These are phyloP conservation scores for Heliangelus exortis DNA, from an alignment of 2,797 vertebrate species.

Conservation along the genomic window DNA sequence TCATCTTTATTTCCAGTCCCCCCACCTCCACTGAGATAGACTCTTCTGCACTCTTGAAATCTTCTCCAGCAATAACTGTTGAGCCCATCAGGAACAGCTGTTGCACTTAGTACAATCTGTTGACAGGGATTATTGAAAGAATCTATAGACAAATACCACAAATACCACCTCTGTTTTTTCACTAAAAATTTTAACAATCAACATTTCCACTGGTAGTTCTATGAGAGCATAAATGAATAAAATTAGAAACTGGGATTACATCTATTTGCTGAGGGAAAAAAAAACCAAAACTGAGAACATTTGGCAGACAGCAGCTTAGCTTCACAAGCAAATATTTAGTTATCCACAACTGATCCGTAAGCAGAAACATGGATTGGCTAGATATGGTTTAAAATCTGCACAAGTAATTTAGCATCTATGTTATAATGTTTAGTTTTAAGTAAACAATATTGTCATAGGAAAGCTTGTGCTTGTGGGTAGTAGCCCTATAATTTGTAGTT, in stretches of 20 bases:
- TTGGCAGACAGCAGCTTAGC: slow-evolving; percentile 6
- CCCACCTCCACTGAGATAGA: not conserved
- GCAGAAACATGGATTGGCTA: slow-evolving; percentile 38
- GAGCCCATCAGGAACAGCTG: not conserved
- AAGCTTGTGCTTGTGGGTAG: slow-evolving; percentile 37
- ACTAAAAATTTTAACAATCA: not conserved
- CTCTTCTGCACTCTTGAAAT: not conserved
- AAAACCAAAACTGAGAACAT: not conserved
- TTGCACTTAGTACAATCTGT: not conserved
- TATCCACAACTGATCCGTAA: not conserved
- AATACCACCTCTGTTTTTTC: not conserved
- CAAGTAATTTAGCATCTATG: slow-evolving; percentile 30
- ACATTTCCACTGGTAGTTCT: not conserved
- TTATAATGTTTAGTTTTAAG: slow-evolving; percentile 33
- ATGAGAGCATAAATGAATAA: not conserved
- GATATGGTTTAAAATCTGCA: slow-evolving; percentile 14
- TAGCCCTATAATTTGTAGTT: slow-evolving; percentile 51
- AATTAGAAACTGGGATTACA: not conserved
- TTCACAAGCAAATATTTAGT: slow-evolving; percentile 26
- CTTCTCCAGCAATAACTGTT: not conserved
- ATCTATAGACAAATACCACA: not conserved
- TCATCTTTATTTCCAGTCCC: not conserved
- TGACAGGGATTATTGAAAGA: not conserved
- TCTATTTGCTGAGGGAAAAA: not conserved
- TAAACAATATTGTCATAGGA: slow-evolving; percentile 31